Evolutionary conservation across 2,113 vertebrate genomes (phyloP).

Genomic region (Eonycteris spelaea): DNA sequence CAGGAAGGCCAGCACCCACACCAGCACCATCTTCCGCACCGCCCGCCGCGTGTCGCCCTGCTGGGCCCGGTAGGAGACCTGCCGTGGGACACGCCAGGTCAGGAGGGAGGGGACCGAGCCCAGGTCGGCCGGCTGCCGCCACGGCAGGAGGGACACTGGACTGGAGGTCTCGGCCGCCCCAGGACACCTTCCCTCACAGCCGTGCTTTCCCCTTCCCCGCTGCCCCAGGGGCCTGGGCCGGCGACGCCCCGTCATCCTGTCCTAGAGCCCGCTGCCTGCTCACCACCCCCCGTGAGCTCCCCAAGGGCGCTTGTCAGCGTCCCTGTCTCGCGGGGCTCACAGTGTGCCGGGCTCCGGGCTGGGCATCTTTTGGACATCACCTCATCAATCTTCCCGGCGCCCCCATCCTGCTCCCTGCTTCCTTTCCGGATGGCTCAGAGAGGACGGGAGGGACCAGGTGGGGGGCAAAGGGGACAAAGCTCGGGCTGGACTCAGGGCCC

Average conservation of each 20-base stretch:
- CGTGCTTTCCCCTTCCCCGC: accelerated
- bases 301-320: accelerated
- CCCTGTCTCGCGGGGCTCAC: background rate
- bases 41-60: conserved; percentile 83
- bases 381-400: background rate
- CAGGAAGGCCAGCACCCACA: conserved; percentile 87
- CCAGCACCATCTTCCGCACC: conserved; percentile 84
- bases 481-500: background rate
- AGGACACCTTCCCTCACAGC: no score
- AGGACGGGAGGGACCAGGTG: background rate
- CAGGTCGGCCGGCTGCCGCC: accelerated
- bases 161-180: background rate
- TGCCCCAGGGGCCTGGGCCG: accelerated
- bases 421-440: background rate
- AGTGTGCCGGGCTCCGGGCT: background rate
- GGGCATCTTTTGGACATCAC: accelerated
- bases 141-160: accelerated
- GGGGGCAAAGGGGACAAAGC: background rate
- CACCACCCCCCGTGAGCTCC: background rate
- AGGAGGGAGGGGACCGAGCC: background rate
- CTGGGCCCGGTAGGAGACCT: conserved; percentile 87
- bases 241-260: background rate
- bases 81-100: accelerated
- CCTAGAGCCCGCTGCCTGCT: background rate
- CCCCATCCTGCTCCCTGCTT: background rate